phyloP scores from a whole-genome alignment of 2,113 vertebrate species.

The Chaetodon trifascialis region DNA sequence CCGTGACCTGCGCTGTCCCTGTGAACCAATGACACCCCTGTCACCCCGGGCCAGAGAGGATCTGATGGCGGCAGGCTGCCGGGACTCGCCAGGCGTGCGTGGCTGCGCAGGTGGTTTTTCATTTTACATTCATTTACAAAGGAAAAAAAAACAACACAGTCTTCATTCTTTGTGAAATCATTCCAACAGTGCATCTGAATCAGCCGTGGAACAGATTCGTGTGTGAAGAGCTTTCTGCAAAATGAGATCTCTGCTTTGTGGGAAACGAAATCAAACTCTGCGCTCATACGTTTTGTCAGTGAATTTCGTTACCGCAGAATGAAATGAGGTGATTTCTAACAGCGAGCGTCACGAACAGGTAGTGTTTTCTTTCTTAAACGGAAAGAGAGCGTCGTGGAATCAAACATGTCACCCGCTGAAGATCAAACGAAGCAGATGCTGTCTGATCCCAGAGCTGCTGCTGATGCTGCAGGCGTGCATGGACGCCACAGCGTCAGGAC shows the following conservation, averaged over 20 bases:
- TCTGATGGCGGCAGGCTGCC: neutral
- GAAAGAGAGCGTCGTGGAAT: neutral
- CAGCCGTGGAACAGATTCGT: slow-evolving; percentile 1
- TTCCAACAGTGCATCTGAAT: slow-evolving; percentile 37
- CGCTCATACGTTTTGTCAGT: neutral
- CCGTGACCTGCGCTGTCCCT: slow-evolving; percentile 5
- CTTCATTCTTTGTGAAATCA: slow-evolving; percentile 27
- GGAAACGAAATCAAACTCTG: neutral
- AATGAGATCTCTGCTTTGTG: slow-evolving; percentile 9
- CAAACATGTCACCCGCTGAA: neutral
- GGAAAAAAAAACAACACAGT: slow-evolving; percentile 27
- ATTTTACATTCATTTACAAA: slow-evolving; percentile 61
- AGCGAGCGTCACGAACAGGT: neutral
- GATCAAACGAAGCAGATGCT: neutral
- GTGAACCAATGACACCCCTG: slow-evolving; percentile 2
- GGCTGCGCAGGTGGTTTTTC: slow-evolving; percentile 17
- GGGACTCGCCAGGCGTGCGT: neutral
- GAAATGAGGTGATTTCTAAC: neutral
- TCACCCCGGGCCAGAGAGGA: slow-evolving; percentile 8
- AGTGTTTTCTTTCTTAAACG: neutral
- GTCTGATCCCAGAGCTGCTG: slow-evolving; percentile 39
- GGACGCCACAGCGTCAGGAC: neutral
- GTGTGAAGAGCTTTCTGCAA: neutral
- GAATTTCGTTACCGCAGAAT: neutral
- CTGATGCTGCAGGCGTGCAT: neutral